Conservation (phyloP, 2,797 vertebrate species). For the Mormyrops attenuatus region DNA sequence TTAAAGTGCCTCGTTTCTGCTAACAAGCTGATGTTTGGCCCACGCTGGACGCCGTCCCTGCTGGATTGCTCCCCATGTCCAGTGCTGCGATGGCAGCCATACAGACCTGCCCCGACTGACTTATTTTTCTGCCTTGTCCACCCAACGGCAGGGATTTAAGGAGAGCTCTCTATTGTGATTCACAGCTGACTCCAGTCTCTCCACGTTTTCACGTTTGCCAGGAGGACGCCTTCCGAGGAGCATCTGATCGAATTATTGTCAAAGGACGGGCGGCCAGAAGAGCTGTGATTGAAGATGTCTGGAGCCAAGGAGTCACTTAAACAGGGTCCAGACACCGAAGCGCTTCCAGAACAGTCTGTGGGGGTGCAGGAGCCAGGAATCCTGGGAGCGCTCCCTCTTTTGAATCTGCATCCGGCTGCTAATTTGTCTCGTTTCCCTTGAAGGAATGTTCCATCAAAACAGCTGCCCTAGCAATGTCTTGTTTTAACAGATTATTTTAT, state of each 20-base stretch:
- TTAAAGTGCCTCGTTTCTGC: neutral
- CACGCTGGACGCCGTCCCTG: neutral
- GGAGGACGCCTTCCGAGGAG: neutral
- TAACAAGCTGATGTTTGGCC: neutral
- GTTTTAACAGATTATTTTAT: neutral
- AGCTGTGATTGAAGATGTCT: neutral
- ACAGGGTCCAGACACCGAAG: neutral
- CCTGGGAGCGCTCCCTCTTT: neutral
- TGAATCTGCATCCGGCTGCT: neutral
- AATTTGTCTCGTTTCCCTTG: neutral
- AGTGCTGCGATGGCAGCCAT: neutral
- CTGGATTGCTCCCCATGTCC: neutral
- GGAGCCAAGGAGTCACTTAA: neutral
- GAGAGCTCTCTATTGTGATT: neutral
- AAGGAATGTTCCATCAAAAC: neutral
- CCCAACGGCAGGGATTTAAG: neutral
- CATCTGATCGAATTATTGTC: neutral
- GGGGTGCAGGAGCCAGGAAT: neutral
- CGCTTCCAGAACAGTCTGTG: neutral
- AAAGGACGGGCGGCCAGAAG: neutral
- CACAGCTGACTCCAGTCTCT: neutral
- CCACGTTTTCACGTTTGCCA: neutral
- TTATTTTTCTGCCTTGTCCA: neutral
- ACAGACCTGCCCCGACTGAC: neutral
- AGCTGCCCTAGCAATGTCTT: neutral